These are phyloP conservation scores for Calameuta filiformis DNA, from an alignment of 2,888 invertebrate genomes.

Conservation along the genomic window DNA sequence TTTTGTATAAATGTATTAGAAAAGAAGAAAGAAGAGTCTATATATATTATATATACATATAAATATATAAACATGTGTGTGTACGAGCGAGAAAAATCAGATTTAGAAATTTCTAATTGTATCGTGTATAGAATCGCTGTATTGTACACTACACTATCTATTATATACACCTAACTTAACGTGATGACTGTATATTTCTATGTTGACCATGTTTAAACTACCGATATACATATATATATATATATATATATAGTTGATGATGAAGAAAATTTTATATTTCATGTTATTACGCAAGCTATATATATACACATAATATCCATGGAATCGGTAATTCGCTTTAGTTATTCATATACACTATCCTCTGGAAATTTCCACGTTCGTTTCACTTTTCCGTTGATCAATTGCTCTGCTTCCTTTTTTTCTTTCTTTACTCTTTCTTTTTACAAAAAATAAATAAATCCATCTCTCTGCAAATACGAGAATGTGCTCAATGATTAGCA, in stretches of 20 bases:
- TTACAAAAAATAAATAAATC: not conserved
- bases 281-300: slow-evolving; percentile 47
- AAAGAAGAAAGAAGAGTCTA: slow-evolving; percentile 8
- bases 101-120: slow-evolving; percentile 20
- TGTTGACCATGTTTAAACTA: slow-evolving; percentile 56
- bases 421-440: not conserved
- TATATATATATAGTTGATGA: slow-evolving; percentile 56
- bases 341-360: slow-evolving; percentile 2
- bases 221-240: slow-evolving; percentile 36
- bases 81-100: slow-evolving; percentile 19
- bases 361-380: slow-evolving; percentile 9
- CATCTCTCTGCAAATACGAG: not conserved
- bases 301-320: not conserved
- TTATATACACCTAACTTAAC: slow-evolving; percentile 34
- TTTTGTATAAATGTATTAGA: slow-evolving; percentile 52
- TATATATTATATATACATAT: slow-evolving; percentile 25
- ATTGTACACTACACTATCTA: slow-evolving; percentile 27
- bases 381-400: not conserved
- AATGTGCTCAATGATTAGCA: not conserved
- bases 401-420: not conserved
- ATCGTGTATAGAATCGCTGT: slow-evolving; percentile 46
- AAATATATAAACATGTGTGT: slow-evolving; percentile 30
- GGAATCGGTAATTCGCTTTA: not conserved
- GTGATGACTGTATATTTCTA: slow-evolving; percentile 62
- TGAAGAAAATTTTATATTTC: slow-evolving; percentile 63